Evolutionary conservation across 2,888 invertebrate species (phyloP), one percentile per base, ranked within the genome.

Genomic region (Pogonocherus hispidulus): DNA sequence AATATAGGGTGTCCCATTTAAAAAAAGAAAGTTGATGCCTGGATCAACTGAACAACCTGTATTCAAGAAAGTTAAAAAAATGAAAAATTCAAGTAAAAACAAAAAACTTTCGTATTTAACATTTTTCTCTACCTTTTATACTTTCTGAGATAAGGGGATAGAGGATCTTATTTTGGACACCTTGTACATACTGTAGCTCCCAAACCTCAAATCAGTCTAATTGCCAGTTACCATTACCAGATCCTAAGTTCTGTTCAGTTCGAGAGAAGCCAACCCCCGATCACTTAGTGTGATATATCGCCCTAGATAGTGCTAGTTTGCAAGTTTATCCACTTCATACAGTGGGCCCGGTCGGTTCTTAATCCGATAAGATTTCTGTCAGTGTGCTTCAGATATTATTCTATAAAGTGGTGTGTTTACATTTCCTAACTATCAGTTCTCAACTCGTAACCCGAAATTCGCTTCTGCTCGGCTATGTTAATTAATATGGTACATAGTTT

Each of bases 221-320:
- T 41, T 41, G 41, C 41, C 41, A 41, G 41, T n/a, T 41, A 41
- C 41, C 14, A 41, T 41, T 41, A 41, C 5, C 41, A 41, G n/a
- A 41, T 4, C 5, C n/a, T 41, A 41, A 41, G 16, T 16, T 41
- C 41, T 32, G 32, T 32, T 16, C 41, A 41, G 41, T 41, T 41
- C 14, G 32, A 32, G 32, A 32, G 32, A 32, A 32, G 5, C 41
- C n/a, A 5, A n/a, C 41, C 16, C 41, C 41, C n/a, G 41, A 41
- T 41, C 41, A 41, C 41, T 41, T 41, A 41, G 16, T 32, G 27
- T 52, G 52, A 52, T 52, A 52, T 52, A 52, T 52, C 18, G 52
- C 32, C 14, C 32, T 11, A 52, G 52, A 52, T 52, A 52, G 52
- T 52, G 27, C 19, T 32, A 16, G 52, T 32, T 52, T 27, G 16